Evolutionary conservation across 2,888 invertebrate species (phyloP).

Genomic region (Dioctria linearis): DNA sequence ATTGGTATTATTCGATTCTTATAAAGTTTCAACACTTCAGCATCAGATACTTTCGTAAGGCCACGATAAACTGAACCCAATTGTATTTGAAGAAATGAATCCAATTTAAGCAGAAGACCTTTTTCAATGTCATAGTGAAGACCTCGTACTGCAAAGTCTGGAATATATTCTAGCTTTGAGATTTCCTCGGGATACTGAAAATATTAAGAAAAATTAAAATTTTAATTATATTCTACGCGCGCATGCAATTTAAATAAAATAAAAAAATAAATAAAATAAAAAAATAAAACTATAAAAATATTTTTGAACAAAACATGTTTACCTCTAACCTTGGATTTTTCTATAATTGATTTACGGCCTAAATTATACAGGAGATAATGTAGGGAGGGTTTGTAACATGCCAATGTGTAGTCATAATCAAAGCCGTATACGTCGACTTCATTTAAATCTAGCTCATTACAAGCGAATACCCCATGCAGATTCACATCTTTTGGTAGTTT

Average conservation of each 20-base stretch:
- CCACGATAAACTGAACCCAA: conserved; percentile 89
- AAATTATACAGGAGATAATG: conserved; percentile 92
- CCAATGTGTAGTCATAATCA: conserved; percentile 98
- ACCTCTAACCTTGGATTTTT: conserved; percentile 83
- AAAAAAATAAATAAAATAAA: conserved; percentile 21
- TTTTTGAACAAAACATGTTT: background rate
- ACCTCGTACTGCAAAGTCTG: conserved; percentile 96
- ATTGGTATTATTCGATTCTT: conserved; percentile 89
- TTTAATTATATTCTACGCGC: background rate
- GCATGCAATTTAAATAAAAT: conserved; percentile 6
- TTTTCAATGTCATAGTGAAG: conserved; percentile 98
- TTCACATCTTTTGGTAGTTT: conserved; percentile 91
- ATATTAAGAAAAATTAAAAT: background rate
- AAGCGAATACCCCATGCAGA: conserved; percentile 92
- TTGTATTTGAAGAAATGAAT: conserved; percentile 97
- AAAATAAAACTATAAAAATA: conserved; percentile 7
- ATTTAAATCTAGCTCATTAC: conserved; percentile 93
- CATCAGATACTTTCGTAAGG: conserved; percentile 83
- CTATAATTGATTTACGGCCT: conserved; percentile 88
- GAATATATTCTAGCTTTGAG: conserved; percentile 85
- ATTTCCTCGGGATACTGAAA: conserved; percentile 93
- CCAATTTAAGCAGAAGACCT: conserved; percentile 92
- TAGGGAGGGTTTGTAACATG: conserved; percentile 92
- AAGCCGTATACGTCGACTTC: conserved; percentile 97
- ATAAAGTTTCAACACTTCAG: conserved; percentile 89